These are phyloP conservation scores for Epicampocera succincta DNA, from an alignment of 2,888 invertebrate species.

Conservation along the genomic window DNA sequence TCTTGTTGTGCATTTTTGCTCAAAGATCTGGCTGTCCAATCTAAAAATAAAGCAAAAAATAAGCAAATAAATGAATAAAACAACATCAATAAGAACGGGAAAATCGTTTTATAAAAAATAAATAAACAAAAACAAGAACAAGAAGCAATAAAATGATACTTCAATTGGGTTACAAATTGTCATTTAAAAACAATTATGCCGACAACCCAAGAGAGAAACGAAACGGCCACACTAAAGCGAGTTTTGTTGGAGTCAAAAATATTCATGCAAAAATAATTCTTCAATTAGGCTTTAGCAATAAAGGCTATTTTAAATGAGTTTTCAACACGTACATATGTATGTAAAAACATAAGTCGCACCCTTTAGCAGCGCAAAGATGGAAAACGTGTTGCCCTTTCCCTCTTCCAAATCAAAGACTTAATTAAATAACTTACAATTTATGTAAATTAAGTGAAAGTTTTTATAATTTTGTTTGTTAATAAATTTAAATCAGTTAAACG, in stretches of 20 bases:
- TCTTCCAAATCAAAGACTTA: no score
- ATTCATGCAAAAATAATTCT: no score
- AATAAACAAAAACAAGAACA: slow-evolving; percentile 1
- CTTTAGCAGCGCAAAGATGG: no score
- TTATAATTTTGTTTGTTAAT: no score
- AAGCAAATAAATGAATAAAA: background rate
- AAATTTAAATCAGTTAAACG: no score
- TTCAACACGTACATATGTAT: no score
- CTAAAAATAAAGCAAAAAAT: slow-evolving; percentile 71
- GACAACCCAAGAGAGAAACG: background rate
- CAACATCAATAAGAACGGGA: slow-evolving; percentile 44
- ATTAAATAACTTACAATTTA: no score
- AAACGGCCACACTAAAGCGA: background rate
- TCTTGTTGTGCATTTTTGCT: slow-evolving; percentile 77
- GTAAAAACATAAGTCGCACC: no score
- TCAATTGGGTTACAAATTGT: slow-evolving; percentile 47
- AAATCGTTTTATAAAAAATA: slow-evolving; percentile 10
- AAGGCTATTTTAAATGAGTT: no score
- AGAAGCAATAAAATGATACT: slow-evolving; percentile 2
- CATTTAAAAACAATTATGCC: slow-evolving; percentile 46
- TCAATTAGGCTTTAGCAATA: background rate
- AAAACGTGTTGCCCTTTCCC: no score
- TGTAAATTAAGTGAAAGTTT: no score
- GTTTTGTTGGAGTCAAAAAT: background rate
- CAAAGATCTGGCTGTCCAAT: slow-evolving; percentile 81